These are phyloP conservation scores for Etheostoma nigrum DNA, from an alignment of 2,797 vertebrate genomes.

Conservation along the genomic window DNA sequence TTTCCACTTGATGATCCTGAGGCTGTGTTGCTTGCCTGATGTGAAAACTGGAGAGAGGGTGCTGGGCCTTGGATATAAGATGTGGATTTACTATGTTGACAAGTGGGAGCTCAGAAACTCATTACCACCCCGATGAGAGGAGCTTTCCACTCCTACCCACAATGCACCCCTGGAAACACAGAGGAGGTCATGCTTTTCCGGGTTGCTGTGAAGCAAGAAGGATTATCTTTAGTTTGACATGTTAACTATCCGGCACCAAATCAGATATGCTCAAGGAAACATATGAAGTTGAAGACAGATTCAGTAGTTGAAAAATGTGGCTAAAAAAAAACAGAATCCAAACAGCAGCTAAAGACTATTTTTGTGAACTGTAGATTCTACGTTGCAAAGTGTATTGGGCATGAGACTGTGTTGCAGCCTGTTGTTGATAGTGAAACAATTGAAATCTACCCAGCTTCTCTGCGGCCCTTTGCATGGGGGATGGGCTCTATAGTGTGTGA, in stretches of 20 bases:
- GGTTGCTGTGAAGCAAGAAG: conserved; percentile 38
- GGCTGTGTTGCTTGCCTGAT: conserved; percentile 21
- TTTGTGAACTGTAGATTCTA: background rate
- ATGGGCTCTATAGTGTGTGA: conserved; percentile 56
- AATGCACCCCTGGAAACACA: conserved; percentile 48
- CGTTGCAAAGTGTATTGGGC: conserved; percentile 12
- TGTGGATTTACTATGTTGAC: conserved; percentile 64
- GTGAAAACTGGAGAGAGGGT: conserved; percentile 35
- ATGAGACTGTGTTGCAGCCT: too few species aligned
- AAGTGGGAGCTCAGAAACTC: conserved; percentile 69
- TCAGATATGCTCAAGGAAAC: conserved; percentile 22
- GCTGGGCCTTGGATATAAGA: conserved; percentile 55
- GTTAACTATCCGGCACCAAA: conserved; percentile 21
- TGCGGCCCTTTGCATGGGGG: conserved; percentile 49
- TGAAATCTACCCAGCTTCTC: conserved; percentile 42
- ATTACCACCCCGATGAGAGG: conserved; percentile 72
- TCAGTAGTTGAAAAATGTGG: background rate
- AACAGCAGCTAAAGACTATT: background rate
- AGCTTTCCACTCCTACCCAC: conserved; percentile 57
- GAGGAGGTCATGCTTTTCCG: conserved; percentile 33
- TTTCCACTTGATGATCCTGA: conserved; percentile 27
- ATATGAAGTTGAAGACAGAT: background rate
- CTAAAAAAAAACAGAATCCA: background rate
- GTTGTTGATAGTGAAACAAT: conserved; percentile 26
- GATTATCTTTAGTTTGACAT: conserved; percentile 48